phyloP scores from a whole-genome alignment of 2,888 invertebrate species.

The Eurytoma adleriae region DNA sequence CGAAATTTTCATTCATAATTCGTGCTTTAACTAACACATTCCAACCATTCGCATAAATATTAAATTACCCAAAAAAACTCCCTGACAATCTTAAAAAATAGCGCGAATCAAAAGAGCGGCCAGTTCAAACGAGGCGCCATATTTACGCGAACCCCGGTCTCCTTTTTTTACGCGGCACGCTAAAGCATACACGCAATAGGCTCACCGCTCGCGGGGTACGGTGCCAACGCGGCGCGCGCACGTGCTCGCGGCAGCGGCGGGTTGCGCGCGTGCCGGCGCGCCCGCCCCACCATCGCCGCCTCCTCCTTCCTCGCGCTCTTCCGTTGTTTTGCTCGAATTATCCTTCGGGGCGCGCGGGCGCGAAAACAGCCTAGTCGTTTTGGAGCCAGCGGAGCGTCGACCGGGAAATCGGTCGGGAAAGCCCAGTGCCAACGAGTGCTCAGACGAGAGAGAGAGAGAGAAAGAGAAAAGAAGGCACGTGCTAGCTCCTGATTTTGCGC shows the following conservation, averaged over 20 bases:
- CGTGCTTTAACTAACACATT: too few relatives aligned
- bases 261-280: neutral
- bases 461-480: neutral
- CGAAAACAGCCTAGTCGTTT: constrained; percentile 34
- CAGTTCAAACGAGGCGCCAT: neutral
- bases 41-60: too few relatives aligned
- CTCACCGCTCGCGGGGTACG: neutral
- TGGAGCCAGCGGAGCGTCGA: constrained; percentile 1
- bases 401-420: neutral
- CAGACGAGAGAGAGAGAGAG: neutral
- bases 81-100: too few relatives aligned
- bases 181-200: neutral
- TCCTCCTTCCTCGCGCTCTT: constrained; percentile 26
- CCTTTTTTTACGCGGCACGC: neutral
- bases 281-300: constrained; percentile 1
- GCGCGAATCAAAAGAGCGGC: too few relatives aligned
- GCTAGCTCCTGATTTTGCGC: neutral
- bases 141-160: neutral
- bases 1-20: too few relatives aligned
- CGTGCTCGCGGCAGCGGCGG: neutral
- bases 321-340: constrained; percentile 47
- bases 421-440: neutral
- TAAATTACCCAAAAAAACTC: too few relatives aligned
- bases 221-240: neutral
- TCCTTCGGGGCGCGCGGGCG: constrained; percentile 22